Conservation (phyloP, 2,113 vertebrate species). For the Calidris pugnax region DNA sequence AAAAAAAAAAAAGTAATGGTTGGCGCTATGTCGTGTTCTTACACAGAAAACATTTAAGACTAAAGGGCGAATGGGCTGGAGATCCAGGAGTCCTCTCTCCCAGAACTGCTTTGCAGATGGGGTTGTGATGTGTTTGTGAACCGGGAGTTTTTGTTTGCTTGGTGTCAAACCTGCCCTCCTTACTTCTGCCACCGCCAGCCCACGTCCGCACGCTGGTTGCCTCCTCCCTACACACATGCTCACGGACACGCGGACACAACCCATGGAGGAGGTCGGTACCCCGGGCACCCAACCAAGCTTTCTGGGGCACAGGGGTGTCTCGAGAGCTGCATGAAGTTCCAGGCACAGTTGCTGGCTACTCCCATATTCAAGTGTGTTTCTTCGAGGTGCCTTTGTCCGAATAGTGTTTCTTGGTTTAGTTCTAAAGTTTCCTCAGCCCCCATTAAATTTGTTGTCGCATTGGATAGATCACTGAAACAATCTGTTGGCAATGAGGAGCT, state of each 20-base stretch:
- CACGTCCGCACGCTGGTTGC: rapidly evolving
- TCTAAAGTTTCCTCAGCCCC: neutral
- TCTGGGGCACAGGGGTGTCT: neutral
- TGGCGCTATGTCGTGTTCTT: neutral
- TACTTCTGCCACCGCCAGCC: neutral
- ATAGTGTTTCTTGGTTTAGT: neutral
- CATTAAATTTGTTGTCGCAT: neutral
- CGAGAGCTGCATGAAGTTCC: neutral
- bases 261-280: rapidly evolving
- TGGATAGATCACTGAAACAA: neutral
- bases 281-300: neutral
- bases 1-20: neutral
- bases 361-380: neutral
- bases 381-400: neutral
- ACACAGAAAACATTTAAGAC: neutral
- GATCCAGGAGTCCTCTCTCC: neutral
- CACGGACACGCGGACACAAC: rapidly evolving
- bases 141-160: neutral
- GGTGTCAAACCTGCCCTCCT: neutral
- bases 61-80: neutral
- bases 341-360: neutral
- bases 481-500: neutral
- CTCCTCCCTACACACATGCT: rapidly evolving
- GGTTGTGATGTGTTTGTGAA: neutral
- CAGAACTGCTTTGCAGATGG: neutral